These are phyloP conservation scores for Conopomorpha cramerella DNA, from an alignment of 1,140 invertebrate genomes.

Conservation along the genomic window DNA sequence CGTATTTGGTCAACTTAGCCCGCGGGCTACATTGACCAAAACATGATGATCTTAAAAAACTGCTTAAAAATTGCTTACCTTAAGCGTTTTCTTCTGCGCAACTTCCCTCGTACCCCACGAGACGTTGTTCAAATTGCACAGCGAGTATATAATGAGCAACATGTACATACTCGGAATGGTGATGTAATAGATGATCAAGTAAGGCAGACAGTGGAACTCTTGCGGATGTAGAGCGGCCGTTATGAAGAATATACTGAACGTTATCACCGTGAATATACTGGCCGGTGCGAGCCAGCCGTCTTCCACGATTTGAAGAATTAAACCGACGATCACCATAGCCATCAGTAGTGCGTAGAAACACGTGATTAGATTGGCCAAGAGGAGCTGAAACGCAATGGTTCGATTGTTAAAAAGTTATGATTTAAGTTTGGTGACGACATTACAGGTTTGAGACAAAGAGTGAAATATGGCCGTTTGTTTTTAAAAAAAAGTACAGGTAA, in stretches of 20 bases:
- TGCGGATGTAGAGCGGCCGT: conserved; percentile 81
- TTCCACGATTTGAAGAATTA: conserved; percentile 77
- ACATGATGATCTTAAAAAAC: no score
- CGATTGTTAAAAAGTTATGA: no score
- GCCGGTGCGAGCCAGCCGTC: conserved; percentile 81
- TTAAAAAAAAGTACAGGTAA: no score
- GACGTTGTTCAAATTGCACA: conserved; percentile 90
- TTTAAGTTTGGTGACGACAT: no score
- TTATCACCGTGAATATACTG: conserved; percentile 76
- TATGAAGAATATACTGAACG: conserved; percentile 48
- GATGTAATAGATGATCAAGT: conserved; percentile 85
- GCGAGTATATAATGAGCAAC: conserved; percentile 86
- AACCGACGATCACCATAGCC: conserved; percentile 91
- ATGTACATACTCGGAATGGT: conserved; percentile 94
- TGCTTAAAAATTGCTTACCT: no score
- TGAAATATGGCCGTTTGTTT: no score
- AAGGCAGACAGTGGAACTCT: conserved; percentile 78
- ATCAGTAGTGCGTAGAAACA: conserved; percentile 90
- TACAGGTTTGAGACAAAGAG: no score
- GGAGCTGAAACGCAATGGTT: conserved; percentile 80
- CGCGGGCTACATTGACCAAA: no score
- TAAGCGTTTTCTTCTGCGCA: conserved; percentile 70
- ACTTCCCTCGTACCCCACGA: conserved; percentile 90
- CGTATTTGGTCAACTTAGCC: no score
- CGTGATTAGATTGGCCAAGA: conserved; percentile 91